These are phyloP conservation scores for Hyles euphorbiae DNA, from an alignment of 1,140 invertebrate genomes.

Conservation along the genomic window DNA sequence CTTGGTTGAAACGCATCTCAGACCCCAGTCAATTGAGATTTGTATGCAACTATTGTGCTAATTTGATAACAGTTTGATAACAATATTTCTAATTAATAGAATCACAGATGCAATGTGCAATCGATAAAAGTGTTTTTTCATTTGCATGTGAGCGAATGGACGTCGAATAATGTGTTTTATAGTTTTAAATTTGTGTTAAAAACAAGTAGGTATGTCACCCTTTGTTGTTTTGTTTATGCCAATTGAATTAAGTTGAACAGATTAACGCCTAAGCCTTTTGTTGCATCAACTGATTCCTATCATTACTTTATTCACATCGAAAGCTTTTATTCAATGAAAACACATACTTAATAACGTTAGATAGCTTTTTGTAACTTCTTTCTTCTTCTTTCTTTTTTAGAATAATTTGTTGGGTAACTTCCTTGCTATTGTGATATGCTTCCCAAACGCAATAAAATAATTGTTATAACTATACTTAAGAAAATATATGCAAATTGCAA, in stretches of 20 bases:
- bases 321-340: too few species aligned
- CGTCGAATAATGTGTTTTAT: conserved; percentile 29
- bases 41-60: conserved; percentile 12
- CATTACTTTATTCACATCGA: too few species aligned
- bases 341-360: too few species aligned
- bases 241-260: conserved; percentile 5
- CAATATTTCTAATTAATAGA: conserved; percentile 19
- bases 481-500: too few species aligned
- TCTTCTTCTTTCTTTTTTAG: too few species aligned
- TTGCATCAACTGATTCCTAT: not conserved
- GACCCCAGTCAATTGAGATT: conserved; percentile 8
- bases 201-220: conserved; percentile 13
- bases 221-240: conserved; percentile 10
- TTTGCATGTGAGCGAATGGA: conserved; percentile 21
- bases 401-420: too few species aligned
- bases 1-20: too few species aligned
- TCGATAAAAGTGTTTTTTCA: conserved; percentile 11
- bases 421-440: too few species aligned
- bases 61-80: conserved; percentile 33
- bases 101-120: conserved; percentile 24
- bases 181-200: conserved; percentile 3
- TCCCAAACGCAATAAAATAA: too few species aligned
- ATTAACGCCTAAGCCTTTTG: not conserved
- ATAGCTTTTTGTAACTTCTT: too few species aligned
- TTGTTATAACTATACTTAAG: too few species aligned